These are phyloP conservation scores for Oxyruncus cristatus DNA, from an alignment of 2,113 vertebrate species.

Conservation along the genomic window DNA sequence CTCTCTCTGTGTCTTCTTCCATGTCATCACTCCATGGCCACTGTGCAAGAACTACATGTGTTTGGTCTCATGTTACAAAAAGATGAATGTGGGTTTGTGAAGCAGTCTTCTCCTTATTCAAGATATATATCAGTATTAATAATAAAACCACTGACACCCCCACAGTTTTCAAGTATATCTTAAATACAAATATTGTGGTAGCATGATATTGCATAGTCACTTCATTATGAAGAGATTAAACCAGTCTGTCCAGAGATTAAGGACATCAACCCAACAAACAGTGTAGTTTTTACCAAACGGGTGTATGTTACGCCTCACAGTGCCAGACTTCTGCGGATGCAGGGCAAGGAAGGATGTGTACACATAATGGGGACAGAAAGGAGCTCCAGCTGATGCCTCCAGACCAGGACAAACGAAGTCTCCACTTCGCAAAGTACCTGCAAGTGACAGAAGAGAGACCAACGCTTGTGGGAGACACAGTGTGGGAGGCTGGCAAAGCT, in stretches of 20 bases:
- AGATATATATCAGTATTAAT: not conserved
- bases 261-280: accelerated
- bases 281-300: not conserved
- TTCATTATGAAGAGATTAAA: not conserved
- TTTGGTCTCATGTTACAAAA: not conserved
- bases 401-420: not conserved
- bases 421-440: not conserved
- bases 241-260: not conserved
- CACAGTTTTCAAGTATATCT: not conserved
- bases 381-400: not conserved
- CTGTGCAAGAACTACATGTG: not conserved
- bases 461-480: not conserved
- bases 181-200: not conserved
- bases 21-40: accelerated
- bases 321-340: not conserved
- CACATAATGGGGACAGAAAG: not conserved
- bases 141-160: not conserved
- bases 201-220: not conserved
- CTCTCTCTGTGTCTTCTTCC: not conserved
- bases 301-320: no score
- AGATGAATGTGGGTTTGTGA: not conserved
- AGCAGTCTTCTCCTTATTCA: not conserved
- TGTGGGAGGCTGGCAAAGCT: not conserved
- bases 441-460: not conserved
- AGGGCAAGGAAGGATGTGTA: not conserved